phyloP scores from a whole-genome alignment of 2,113 vertebrate genomes.

The Paralichthys olivaceus region DNA sequence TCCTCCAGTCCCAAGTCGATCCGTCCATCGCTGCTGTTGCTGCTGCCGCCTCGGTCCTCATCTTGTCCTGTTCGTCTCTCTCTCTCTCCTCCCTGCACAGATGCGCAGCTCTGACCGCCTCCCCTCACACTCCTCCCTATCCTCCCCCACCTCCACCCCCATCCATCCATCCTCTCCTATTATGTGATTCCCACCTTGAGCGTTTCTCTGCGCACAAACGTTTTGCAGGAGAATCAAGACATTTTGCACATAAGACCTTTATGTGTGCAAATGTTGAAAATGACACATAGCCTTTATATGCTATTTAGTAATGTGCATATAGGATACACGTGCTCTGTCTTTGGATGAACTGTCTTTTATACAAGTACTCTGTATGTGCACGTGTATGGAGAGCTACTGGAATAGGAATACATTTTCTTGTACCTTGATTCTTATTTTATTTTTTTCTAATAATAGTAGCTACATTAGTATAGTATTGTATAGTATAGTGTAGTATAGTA shows the following conservation, averaged over 20 bases:
- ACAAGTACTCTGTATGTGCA: no score
- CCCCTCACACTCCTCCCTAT: constrained; percentile 2
- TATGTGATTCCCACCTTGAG: constrained; percentile 38
- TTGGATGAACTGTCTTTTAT: no score
- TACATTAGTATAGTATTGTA: no score
- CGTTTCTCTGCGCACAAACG: constrained; percentile 18
- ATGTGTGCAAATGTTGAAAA: not conserved
- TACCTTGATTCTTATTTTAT: no score
- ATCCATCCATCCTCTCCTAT: constrained; percentile 27
- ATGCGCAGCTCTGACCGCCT: constrained; percentile 66
- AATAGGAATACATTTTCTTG: no score
- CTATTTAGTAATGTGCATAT: no score
- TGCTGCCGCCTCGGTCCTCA: constrained; percentile 60
- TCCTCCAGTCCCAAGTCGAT: constrained; percentile 52
- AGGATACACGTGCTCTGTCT: no score
- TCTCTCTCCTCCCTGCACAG: constrained; percentile 61
- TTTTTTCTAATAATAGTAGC: no score
- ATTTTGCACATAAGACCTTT: not conserved
- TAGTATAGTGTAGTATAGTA: no score
- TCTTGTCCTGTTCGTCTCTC: constrained; percentile 62
- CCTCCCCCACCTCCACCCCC: constrained; percentile 8
- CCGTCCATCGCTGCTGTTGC: constrained; percentile 29
- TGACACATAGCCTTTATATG: not conserved
- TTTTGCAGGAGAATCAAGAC: not conserved
- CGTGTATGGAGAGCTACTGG: no score